phyloP scores from a whole-genome alignment of 2,113 vertebrate genomes.

The Phylloscopus trochiloides region DNA sequence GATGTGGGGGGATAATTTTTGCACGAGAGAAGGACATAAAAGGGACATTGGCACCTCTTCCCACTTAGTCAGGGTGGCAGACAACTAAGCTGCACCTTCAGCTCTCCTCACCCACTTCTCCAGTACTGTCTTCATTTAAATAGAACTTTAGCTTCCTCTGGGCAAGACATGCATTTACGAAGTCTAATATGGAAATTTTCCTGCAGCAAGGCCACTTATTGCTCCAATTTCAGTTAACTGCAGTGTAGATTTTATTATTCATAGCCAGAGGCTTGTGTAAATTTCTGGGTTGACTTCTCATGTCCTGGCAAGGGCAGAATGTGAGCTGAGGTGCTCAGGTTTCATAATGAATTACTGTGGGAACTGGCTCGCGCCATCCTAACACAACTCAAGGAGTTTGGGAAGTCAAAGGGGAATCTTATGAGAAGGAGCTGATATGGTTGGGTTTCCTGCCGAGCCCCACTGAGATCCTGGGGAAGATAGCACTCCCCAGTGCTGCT shows the following conservation, averaged over 20 bases:
- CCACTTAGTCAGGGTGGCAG: neutral
- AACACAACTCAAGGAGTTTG: neutral
- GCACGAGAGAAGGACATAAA: neutral
- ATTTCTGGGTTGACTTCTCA: conserved; percentile 25
- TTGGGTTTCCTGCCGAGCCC: conserved; percentile 7
- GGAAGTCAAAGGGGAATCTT: conserved; percentile 25
- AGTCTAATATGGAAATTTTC: neutral
- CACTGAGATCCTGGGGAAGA: conserved; percentile 23
- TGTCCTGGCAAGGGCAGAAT: neutral
- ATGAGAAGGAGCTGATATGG: conserved; percentile 1
- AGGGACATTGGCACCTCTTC: neutral
- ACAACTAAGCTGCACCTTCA: neutral
- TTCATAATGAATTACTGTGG: conserved; percentile 50
- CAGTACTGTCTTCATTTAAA: neutral
- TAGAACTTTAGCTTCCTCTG: neutral
- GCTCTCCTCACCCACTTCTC: neutral
- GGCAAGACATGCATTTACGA: neutral
- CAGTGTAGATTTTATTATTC: conserved; percentile 25
- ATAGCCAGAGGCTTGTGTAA: conserved; percentile 48
- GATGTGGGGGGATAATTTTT: neutral
- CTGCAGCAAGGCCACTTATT: neutral
- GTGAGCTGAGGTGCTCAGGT: neutral
- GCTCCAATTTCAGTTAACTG: neutral
- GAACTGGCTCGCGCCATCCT: neutral
- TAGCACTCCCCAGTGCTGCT: neutral